phyloP scores from a whole-genome alignment of 2,888 invertebrate species.

The Hirtodrosophila cameraria region DNA sequence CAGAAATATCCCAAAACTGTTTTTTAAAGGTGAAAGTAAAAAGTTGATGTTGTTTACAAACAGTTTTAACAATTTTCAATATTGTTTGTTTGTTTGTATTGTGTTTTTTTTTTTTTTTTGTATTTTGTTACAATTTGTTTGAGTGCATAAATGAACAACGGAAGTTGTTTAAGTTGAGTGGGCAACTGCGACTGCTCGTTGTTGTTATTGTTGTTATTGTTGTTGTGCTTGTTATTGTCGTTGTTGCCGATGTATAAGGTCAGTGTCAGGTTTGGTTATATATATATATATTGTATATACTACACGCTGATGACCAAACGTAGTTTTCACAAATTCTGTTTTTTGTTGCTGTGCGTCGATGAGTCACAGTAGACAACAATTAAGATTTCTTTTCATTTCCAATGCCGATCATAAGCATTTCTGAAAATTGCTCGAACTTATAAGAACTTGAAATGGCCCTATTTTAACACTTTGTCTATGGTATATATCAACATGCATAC shows the following conservation, averaged over 20 bases:
- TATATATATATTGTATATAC: too few species aligned
- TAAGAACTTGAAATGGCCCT: conserved; percentile 12
- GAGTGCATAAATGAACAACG: conserved; percentile 50
- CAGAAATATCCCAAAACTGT: neutral
- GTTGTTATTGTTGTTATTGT: conserved; percentile 1
- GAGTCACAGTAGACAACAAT: conserved; percentile 33
- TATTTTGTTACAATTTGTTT: conserved; percentile 39
- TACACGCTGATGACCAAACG: conserved; percentile 14
- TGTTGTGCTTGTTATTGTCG: conserved; percentile 2
- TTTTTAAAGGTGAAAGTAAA: conserved; percentile 68
- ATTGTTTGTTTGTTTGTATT: conserved; percentile 17
- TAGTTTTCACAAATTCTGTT: conserved; percentile 2
- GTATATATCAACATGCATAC: too few species aligned
- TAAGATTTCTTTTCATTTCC: too few species aligned
- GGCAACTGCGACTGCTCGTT: neutral
- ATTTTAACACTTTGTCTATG: too few species aligned
- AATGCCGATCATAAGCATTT: too few species aligned
- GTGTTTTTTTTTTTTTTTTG: conserved; percentile 24
- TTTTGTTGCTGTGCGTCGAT: conserved; percentile 29
- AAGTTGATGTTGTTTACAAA: conserved; percentile 19
- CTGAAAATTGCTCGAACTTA: too few species aligned
- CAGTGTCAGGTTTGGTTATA: conserved; percentile 66
- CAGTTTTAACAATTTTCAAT: conserved; percentile 3
- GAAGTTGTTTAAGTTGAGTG: conserved; percentile 64
- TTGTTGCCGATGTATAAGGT: conserved; percentile 52